A percentile compares a stretch with the other conserved stretches of the same genome.
Conservation (phyloP, 2,113 vertebrate genomes). For the Xyrauchen texanus region DNA sequence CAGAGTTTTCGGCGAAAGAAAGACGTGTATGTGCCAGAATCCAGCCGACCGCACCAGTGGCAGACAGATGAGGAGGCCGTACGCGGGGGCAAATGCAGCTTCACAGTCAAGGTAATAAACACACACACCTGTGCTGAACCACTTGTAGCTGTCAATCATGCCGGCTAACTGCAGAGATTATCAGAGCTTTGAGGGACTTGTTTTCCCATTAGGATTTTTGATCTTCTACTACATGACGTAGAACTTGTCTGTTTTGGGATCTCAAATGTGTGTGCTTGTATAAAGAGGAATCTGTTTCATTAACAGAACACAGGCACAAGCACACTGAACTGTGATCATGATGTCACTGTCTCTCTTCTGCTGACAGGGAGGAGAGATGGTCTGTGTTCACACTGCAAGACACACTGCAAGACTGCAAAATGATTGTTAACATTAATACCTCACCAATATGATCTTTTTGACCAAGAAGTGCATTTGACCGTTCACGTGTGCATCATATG, state of each 20-base stretch:
- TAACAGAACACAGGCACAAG: too few species aligned
- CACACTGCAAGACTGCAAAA: too few species aligned
- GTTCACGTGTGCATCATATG: too few species aligned
- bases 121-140: neutral
- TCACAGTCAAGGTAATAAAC: slow-evolving; percentile 91
- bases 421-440: too few species aligned
- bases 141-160: neutral
- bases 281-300: too few species aligned
- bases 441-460: too few species aligned
- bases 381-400: too few species aligned
- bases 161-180: neutral
- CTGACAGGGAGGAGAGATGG: too few species aligned
- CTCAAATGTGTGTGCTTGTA: too few species aligned
- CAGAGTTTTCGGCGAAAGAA: slow-evolving; percentile 99
- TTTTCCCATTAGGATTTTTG: neutral
- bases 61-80: slow-evolving; percentile 98
- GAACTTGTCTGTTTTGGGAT: neutral
- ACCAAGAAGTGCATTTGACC: too few species aligned
- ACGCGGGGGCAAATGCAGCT: slow-evolving; percentile 95
- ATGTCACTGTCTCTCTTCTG: too few species aligned
- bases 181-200: neutral
- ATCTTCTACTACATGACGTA: neutral
- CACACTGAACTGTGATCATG: too few species aligned
- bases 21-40: slow-evolving; percentile 97
- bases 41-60: slow-evolving; percentile 98